These are phyloP conservation scores for Echinometra lucunter DNA, from an alignment of 53 echinoderm and acorn worm species.

Conservation along the genomic window DNA sequence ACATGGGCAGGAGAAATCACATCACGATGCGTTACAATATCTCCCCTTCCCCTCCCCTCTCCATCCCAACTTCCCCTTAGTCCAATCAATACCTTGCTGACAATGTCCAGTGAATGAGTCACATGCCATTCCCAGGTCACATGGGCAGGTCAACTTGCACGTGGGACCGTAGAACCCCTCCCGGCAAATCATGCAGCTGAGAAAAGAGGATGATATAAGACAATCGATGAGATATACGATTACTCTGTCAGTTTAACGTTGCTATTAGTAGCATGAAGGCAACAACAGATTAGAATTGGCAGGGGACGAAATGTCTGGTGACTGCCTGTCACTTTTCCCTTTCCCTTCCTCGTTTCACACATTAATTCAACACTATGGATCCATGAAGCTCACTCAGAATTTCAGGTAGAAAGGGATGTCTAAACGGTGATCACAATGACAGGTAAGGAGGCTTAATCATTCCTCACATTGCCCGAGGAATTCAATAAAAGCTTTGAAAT, in stretches of 20 bases:
- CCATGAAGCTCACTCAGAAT: no score
- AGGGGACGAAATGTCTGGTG: neutral
- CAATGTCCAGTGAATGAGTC: slow-evolving; percentile 50
- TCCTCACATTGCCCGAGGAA: neutral
- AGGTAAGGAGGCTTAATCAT: neutral
- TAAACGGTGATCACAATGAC: neutral
- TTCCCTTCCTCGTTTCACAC: neutral
- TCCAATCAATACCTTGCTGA: slow-evolving; percentile 2
- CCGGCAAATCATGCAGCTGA: slow-evolving; percentile 54
- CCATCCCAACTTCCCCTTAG: neutral
- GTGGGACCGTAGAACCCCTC: slow-evolving; percentile 62
- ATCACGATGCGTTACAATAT: no score
- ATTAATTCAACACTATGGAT: neutral
- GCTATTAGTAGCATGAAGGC: neutral
- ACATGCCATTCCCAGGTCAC: slow-evolving; percentile 54
- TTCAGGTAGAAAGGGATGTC: neutral
- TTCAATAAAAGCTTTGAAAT: neutral
- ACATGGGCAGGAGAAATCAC: no score
- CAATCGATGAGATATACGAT: slow-evolving; percentile 27
- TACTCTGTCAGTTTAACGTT: neutral
- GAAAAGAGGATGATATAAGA: neutral
- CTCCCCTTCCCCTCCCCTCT: neutral
- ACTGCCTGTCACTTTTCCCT: neutral
- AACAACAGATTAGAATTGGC: neutral
- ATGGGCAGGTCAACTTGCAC: slow-evolving; percentile 53